These are phyloP conservation scores for Spisula solida DNA, from an alignment of 2,888 invertebrate genomes.

Conservation along the genomic window DNA sequence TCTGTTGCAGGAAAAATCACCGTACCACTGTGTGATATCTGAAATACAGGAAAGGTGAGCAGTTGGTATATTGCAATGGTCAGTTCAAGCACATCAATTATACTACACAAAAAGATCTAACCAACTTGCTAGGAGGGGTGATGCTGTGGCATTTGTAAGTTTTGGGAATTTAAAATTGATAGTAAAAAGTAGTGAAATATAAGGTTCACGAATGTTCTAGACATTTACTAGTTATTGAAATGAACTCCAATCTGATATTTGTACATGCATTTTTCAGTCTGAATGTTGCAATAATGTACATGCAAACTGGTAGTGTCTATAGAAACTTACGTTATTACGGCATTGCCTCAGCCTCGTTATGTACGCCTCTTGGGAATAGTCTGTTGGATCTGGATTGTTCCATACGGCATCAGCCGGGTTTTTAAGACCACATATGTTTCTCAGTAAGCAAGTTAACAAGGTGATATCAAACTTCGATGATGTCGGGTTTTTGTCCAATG, in stretches of 20 bases:
- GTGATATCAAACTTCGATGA: neutral
- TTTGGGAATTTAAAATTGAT: neutral
- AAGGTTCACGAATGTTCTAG: neutral
- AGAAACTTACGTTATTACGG: neutral
- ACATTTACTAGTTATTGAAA: no score
- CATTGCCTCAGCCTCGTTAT: neutral
- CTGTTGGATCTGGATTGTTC: neutral
- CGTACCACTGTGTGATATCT: neutral
- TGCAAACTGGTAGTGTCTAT: neutral
- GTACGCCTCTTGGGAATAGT: neutral
- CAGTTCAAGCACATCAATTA: neutral
- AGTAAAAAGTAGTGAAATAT: neutral
- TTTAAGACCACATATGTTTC: neutral
- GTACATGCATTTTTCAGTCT: neutral
- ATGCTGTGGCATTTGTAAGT: neutral
- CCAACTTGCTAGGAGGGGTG: neutral
- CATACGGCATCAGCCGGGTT: neutral
- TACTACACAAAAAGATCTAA: neutral
- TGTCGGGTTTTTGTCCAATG: neutral
- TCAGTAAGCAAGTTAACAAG: neutral
- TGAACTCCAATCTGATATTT: neutral
- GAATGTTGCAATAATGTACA: no score
- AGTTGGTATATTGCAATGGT: neutral
- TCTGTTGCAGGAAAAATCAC: neutral
- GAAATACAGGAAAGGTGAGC: neutral